Percentiles rank a stretch among this genome's conserved stretches.
Conservation (phyloP, 2,113 vertebrate species). For the Megaceryle maxima region DNA sequence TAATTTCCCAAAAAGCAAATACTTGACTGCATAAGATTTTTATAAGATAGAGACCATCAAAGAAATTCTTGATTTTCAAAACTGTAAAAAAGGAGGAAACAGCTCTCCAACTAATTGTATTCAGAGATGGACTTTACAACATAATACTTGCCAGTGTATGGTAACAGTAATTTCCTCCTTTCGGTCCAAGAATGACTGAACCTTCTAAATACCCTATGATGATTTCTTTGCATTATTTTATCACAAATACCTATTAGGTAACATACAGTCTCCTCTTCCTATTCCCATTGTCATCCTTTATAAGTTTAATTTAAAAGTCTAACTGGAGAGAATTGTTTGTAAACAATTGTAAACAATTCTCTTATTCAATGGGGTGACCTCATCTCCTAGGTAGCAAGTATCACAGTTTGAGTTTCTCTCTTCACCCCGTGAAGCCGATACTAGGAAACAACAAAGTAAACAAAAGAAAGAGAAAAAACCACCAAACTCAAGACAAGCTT, state of each 20-base stretch:
- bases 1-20: not conserved
- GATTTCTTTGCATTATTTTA: constrained; percentile 5
- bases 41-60: not conserved
- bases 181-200: not conserved
- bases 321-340: not conserved
- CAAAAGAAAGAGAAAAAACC: not conserved
- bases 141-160: not conserved
- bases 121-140: not conserved
- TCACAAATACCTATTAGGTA: not conserved
- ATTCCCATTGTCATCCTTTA: not conserved
- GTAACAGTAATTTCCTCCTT: not conserved
- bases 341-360: constrained; percentile 13
- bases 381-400: not conserved
- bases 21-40: not conserved
- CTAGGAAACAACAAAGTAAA: constrained; percentile 37
- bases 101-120: not conserved
- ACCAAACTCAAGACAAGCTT: not conserved
- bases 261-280: not conserved
- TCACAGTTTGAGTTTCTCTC: constrained; percentile 23
- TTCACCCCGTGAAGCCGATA: not conserved
- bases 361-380: not conserved
- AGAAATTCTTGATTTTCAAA: not conserved
- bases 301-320: not conserved
- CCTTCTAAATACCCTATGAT: not conserved
- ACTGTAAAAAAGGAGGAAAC: not conserved